phyloP scores from a whole-genome alignment of 2,113 vertebrate species.

The Erythrocercus mccallii region DNA sequence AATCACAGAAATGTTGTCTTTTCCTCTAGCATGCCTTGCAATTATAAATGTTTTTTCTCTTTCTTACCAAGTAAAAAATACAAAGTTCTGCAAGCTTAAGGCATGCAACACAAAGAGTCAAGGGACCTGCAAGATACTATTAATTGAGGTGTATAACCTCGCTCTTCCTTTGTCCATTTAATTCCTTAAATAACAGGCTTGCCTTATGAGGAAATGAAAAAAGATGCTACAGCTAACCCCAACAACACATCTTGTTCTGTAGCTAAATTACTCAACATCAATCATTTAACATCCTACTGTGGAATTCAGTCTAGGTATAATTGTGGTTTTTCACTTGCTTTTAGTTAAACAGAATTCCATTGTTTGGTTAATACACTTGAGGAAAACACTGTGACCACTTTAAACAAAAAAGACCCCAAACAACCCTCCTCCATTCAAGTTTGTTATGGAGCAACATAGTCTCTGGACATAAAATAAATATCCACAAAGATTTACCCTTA shows the following conservation, averaged over 20 bases:
- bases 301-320: not conserved
- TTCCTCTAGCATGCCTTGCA: not conserved
- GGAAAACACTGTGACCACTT: not conserved
- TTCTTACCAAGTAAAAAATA: not conserved
- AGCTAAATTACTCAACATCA: constrained; percentile 42
- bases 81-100: not conserved
- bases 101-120: not conserved
- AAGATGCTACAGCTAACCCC: not conserved
- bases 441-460: not conserved
- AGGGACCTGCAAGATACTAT: not conserved
- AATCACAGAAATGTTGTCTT: not conserved
- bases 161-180: constrained; percentile 15
- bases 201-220: constrained; percentile 20
- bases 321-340: not conserved
- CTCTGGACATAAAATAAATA: not conserved
- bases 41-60: not conserved
- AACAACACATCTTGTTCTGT: constrained; percentile 19
- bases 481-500: not conserved
- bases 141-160: constrained; percentile 40
- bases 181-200: constrained; percentile 38
- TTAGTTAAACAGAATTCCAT: not conserved
- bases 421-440: not conserved
- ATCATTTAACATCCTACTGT: constrained; percentile 18
- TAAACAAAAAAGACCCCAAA: not conserved
- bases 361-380: not conserved